Conservation (phyloP, 2,113 vertebrate genomes). For the Odontophorus gujanensis region DNA sequence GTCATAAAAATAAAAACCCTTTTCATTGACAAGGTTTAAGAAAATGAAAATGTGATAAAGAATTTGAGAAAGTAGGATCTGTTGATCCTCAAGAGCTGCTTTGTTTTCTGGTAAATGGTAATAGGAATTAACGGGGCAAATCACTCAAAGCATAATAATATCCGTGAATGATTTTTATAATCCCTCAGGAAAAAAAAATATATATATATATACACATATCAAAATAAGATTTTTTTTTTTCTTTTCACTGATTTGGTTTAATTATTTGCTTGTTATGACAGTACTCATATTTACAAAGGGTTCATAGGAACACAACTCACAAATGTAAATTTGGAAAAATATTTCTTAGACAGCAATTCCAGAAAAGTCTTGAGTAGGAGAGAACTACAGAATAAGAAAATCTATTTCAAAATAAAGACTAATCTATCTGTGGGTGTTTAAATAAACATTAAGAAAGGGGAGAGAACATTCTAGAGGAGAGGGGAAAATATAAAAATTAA, state of each 20-base stretch:
- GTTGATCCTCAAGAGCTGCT: slow-evolving; percentile 39
- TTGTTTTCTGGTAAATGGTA: slow-evolving; percentile 39
- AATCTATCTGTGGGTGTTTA: neutral
- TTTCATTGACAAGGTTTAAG: neutral
- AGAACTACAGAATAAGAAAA: neutral
- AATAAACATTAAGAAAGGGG: neutral
- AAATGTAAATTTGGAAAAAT: neutral
- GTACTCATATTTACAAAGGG: neutral
- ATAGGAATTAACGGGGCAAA: slow-evolving; percentile 42
- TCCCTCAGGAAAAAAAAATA: neutral
- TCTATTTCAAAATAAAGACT: neutral
- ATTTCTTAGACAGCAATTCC: neutral
- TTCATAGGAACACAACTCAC: neutral
- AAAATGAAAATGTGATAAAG: slow-evolving; percentile 21
- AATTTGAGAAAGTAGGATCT: neutral
- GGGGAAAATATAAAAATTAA: neutral
- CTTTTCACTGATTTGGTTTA: neutral
- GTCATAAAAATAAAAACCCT: slow-evolving; percentile 3
- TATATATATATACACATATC: neutral
- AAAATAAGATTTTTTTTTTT: neutral
- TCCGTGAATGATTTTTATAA: neutral
- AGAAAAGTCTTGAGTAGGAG: neutral
- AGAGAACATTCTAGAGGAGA: neutral
- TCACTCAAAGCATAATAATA: neutral
- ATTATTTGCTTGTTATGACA: neutral